Evolutionary conservation across 1,140 invertebrate genomes (phyloP).

Genomic region (Zophobas morio): DNA sequence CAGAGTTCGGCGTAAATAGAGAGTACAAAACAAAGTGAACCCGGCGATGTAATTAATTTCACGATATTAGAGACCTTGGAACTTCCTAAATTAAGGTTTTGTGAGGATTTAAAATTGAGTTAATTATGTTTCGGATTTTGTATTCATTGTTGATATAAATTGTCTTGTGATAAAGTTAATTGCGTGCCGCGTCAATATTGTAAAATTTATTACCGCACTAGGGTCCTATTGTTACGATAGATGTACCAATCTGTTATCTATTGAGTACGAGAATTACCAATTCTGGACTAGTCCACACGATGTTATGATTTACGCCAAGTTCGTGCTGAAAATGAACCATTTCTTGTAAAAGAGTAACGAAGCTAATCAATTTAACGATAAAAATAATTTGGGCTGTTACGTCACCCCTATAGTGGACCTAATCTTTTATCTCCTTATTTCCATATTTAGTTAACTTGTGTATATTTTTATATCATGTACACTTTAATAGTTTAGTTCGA

Average conservation of each 20-base stretch:
- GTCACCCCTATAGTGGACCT: slow-evolving; percentile 2
- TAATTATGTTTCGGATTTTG: slow-evolving; percentile 33
- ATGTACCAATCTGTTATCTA: neutral
- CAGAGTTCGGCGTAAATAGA: slow-evolving; percentile 3
- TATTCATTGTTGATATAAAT: slow-evolving; percentile 37
- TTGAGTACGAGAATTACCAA: neutral
- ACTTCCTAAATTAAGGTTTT: slow-evolving; percentile 31
- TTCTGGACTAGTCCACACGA: neutral
- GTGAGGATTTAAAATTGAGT: slow-evolving; percentile 32
- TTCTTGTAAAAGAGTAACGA: too few species aligned
- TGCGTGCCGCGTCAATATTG: slow-evolving; percentile 21
- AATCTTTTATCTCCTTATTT: neutral
- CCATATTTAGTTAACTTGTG: neutral
- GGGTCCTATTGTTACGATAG: slow-evolving; percentile 5
- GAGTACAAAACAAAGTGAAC: slow-evolving; percentile 7
- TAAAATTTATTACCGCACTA: slow-evolving; percentile 2
- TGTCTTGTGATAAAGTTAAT: slow-evolving; percentile 37
- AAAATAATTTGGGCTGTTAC: slow-evolving; percentile 14
- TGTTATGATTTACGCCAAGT: neutral
- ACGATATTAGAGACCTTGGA: slow-evolving; percentile 17
- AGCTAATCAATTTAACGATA: neutral
- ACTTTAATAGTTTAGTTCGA: neutral
- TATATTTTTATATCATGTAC: neutral
- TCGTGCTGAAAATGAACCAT: too few species aligned
- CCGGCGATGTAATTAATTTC: slow-evolving; percentile 24